Conservation (phyloP, 2,113 vertebrate genomes). For the Ailurus styani region DNA sequence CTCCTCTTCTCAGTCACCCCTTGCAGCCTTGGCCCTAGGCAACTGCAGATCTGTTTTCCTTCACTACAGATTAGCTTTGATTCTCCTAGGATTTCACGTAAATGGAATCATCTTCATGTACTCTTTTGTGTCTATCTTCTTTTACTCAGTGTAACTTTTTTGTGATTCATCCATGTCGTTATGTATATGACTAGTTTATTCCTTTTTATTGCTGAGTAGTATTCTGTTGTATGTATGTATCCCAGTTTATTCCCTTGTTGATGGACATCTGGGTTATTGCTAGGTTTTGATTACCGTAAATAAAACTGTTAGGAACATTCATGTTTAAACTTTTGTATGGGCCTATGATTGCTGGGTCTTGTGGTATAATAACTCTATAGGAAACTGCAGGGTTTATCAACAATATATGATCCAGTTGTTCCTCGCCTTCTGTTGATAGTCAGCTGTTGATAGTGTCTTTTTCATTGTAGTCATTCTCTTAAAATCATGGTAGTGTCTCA, state of each 20-base stretch:
- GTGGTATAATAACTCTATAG: neutral
- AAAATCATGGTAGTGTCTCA: neutral
- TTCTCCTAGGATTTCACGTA: neutral
- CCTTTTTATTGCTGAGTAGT: neutral
- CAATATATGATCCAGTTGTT: neutral
- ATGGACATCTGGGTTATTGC: neutral
- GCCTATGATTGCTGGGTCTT: neutral
- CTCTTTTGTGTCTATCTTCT: neutral
- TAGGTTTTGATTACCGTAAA: neutral
- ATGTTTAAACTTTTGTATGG: neutral
- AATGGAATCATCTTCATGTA: neutral
- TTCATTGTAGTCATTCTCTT: neutral
- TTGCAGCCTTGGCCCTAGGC: neutral
- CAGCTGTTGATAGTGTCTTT: neutral
- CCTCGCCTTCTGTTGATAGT: neutral
- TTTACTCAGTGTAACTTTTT: neutral
- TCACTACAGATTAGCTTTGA: neutral
- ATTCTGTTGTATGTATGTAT: neutral
- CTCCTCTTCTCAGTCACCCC: neutral
- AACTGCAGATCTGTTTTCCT: neutral
- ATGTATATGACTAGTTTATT: neutral
- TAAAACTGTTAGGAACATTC: neutral
- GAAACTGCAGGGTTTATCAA: neutral
- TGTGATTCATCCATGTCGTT: neutral
- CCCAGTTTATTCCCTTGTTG: neutral